phyloP scores from a whole-genome alignment of 2,113 vertebrate species.

The Andinoacara biseriatus region DNA sequence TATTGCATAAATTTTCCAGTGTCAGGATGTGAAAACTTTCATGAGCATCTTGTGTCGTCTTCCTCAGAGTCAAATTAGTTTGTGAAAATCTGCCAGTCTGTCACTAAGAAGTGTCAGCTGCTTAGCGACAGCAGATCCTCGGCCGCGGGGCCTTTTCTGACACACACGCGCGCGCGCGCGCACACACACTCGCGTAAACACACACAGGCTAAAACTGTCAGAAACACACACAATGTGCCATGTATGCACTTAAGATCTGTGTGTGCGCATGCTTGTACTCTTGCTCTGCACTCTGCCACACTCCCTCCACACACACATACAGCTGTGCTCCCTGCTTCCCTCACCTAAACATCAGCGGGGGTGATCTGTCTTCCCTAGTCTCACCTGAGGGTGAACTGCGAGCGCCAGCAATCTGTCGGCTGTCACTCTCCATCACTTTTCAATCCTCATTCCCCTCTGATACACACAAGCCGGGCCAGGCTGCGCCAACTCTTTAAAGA shows the following conservation, averaged over 20 bases:
- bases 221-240: conserved; percentile 16
- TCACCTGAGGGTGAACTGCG: conserved; percentile 69
- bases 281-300: neutral
- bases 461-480: conserved; percentile 42
- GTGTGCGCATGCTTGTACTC: neutral
- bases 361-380: conserved; percentile 60
- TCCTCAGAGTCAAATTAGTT: conserved; percentile 69
- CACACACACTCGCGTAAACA: conserved; percentile 1
- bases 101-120: conserved; percentile 72
- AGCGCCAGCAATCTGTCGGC: conserved; percentile 78
- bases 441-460: conserved; percentile 57
- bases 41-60: conserved; percentile 39
- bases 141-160: conserved; percentile 64
- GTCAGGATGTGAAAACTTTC: conserved; percentile 53
- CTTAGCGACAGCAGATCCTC: conserved; percentile 73
- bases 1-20: neutral
- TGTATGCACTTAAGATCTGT: conserved; percentile 5
- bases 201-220: conserved; percentile 19
- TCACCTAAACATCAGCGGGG: conserved; percentile 65
- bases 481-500: conserved; percentile 61
- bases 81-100: conserved; percentile 69
- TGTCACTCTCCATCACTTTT: conserved; percentile 76
- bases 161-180: conserved; percentile 46
- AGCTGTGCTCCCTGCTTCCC: conserved; percentile 66
- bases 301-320: conserved; percentile 31